A percentile compares a stretch with the other conserved stretches of the same genome.
Evolutionary conservation across 2,113 vertebrate species (phyloP).

Genomic region (Alligator sinensis): DNA sequence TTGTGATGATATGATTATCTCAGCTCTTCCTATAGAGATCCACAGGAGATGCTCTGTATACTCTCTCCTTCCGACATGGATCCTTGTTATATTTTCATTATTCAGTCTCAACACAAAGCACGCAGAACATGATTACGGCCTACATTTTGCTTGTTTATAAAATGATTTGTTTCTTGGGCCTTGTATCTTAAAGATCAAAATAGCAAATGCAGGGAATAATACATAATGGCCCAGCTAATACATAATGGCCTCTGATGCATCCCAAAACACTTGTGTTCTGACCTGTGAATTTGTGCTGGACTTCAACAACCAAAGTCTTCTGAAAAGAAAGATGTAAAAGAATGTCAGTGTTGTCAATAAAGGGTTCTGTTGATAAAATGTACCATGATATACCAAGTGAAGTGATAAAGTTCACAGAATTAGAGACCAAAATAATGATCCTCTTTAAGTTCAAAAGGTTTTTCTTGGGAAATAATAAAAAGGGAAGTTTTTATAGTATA

Average conservation of each 20-base stretch:
- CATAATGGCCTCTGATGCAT: neutral
- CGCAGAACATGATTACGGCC: neutral
- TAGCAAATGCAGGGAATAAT: neutral
- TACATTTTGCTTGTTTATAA: neutral
- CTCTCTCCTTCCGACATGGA: neutral
- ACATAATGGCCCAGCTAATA: neutral
- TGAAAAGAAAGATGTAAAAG: neutral
- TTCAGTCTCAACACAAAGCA: neutral
- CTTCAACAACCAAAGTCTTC: neutral
- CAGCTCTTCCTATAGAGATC: neutral
- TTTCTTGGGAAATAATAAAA: neutral
- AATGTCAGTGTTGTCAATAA: neutral
- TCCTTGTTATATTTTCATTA: neutral
- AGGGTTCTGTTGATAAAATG: neutral
- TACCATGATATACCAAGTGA: neutral
- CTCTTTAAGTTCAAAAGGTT: neutral
- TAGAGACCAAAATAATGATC: neutral
- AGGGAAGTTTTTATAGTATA: neutral
- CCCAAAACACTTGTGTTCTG: neutral
- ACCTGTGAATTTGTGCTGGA: neutral
- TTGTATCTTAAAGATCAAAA: rapidly evolving
- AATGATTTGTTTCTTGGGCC: neutral
- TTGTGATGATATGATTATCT: neutral
- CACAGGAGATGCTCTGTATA: neutral
- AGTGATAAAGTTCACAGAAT: neutral